Base-by-base conservation (phyloP, 37 sponge, comb jelly and placozoan genomes). In the Bolinopsis microptera region DNA sequence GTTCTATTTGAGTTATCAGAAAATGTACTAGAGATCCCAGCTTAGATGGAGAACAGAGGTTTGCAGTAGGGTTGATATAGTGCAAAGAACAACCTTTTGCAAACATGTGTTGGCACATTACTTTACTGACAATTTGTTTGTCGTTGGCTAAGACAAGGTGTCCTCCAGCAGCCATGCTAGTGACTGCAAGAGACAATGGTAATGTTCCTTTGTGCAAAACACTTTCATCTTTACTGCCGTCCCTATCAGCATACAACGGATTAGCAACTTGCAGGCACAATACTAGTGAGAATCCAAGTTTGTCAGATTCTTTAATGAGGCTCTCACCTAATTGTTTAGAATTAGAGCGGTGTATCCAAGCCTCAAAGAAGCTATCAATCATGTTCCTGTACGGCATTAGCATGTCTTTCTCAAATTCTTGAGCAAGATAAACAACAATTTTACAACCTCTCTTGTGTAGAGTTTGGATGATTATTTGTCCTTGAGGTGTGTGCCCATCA, bases 61-160 rank as follows among this genome's bases (percentile, higher is more conserved):
- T 39, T 23, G 90, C 90, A 86, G 61, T 86, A 24, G 90, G 90
- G 61, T 86, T 86, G n/a, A 86, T n/a, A 40, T 86, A 86, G 3
- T 41, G 32, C 21, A 35, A 16, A 33, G 80, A 77, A 35, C 80
- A 77, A 16, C 33, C 80, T 77, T 77, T 77, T 31, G 35, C 27
- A 35, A 77, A 77, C 21, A 77, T 34, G 37, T 77, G 90, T 39
- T 41, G 90, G 28, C 90, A 86, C 61, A 86, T 86, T 0, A 16
- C n/a, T 86, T 40, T 86, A 38, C 5, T 86, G n/a, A 86, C 25
- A 35, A 86, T 1, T 16, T 41, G 90, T 40, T 23, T 39, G 0
- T 86, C 41, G 1, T 86, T 39, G 9, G 61, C 25, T 26, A 86
- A 27, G 0, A 86, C 90, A 39, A 86, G 61, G 25, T 86, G 34